A percentile compares a stretch with the other conserved stretches of the same genome.
phyloP scores from a whole-genome alignment of 1,140 invertebrate genomes.

The Amyelois transitella region DNA sequence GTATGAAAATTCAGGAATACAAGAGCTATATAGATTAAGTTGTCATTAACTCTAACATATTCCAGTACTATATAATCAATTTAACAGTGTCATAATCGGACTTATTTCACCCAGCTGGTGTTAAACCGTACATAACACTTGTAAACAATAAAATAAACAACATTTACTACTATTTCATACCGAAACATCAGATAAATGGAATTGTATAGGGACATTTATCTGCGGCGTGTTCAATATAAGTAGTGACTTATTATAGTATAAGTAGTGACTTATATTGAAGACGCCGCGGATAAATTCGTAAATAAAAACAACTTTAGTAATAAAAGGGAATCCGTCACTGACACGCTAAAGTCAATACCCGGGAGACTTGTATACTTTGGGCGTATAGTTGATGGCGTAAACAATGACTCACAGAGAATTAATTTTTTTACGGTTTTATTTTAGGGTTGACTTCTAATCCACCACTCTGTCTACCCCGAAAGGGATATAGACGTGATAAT shows the following conservation, averaged over 20 bases:
- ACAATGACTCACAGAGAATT: neutral
- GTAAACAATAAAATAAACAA: neutral
- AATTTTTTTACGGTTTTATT: neutral
- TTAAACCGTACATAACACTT: neutral
- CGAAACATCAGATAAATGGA: neutral
- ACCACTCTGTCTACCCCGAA: too few species aligned
- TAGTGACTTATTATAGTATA: too few species aligned
- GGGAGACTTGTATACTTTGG: neutral
- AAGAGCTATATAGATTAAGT: neutral
- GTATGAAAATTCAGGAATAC: neutral
- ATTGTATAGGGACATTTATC: neutral
- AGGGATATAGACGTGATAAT: too few species aligned
- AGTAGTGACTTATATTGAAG: too few species aligned
- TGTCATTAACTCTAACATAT: neutral
- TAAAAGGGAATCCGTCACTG: slow-evolving; percentile 6
- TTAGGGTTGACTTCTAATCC: too few species aligned
- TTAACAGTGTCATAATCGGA: too few species aligned
- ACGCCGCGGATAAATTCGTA: neutral
- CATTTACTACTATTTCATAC: neutral
- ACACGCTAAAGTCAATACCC: slow-evolving; percentile 3
- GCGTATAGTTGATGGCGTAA: neutral
- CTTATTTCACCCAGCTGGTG: too few species aligned
- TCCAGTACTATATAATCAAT: neutral
- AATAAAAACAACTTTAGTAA: slow-evolving; percentile 6
- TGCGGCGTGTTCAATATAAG: neutral